Evolutionary conservation across 2,113 vertebrate genomes (phyloP).

Genomic region (Vulpes vulpes): DNA sequence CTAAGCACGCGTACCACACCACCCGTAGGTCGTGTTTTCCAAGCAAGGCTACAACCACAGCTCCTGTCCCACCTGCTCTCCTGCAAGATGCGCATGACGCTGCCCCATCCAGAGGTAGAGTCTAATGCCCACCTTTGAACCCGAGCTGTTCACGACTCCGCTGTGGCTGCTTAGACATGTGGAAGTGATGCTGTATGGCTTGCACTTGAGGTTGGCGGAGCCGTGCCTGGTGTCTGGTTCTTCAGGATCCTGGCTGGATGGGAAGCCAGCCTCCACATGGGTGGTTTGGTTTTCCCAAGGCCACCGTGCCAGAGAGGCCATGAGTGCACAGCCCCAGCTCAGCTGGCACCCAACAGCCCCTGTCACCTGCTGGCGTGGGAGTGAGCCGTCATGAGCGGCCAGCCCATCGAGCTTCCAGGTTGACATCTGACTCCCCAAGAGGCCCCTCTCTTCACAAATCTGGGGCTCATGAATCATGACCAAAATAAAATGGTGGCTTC

Average conservation of each 20-base stretch:
- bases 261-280: background rate
- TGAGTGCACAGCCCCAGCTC: background rate
- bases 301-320: too few species aligned
- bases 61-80: accelerated
- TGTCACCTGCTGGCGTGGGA: background rate
- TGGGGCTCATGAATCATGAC: background rate
- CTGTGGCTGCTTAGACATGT: background rate
- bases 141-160: background rate
- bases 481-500: background rate
- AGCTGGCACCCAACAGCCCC: background rate
- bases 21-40: background rate
- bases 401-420: background rate
- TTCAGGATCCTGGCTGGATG: too few species aligned
- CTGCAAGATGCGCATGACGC: too few species aligned
- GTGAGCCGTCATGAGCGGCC: background rate
- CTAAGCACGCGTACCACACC: too few species aligned
- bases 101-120: accelerated
- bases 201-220: background rate
- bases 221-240: too few species aligned
- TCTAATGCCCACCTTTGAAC: background rate
- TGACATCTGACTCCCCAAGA: background rate
- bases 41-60: background rate
- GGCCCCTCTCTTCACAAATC: background rate
- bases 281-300: background rate
- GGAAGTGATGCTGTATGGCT: background rate